Evolutionary conservation across 2,888 invertebrate genomes (phyloP).

Genomic region (Xestia c-nigrum): DNA sequence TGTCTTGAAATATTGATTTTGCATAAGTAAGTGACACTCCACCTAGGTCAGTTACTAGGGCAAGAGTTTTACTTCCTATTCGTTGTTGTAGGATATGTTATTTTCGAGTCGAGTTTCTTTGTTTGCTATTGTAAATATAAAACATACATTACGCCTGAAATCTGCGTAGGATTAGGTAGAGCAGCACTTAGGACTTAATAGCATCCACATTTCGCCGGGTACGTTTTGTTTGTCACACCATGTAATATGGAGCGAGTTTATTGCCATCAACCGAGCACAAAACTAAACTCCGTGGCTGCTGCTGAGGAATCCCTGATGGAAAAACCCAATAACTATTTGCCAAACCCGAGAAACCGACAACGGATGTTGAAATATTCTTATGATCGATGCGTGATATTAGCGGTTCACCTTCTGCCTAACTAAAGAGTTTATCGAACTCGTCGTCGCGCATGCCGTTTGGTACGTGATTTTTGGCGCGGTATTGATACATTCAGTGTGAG

Average conservation of each 20-base stretch:
- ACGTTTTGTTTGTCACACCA: neutral
- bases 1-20: slow-evolving; percentile 49
- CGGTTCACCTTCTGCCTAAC: too few relatives aligned
- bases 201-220: neutral
- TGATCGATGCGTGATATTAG: too few relatives aligned
- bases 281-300: neutral
- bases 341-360: neutral
- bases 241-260: neutral
- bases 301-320: neutral
- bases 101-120: neutral
- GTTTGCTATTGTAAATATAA: neutral
- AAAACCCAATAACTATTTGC: neutral
- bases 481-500: neutral
- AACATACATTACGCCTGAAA: too few relatives aligned
- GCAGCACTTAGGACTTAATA: too few relatives aligned
- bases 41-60: slow-evolving; percentile 20
- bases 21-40: slow-evolving; percentile 31
- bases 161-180: too few relatives aligned
- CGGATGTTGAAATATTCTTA: too few relatives aligned
- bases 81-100: neutral
- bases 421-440: too few relatives aligned
- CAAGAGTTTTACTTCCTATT: slow-evolving; percentile 11
- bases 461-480: too few relatives aligned
- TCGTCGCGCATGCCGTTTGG: too few relatives aligned
- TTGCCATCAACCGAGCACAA: neutral